Percentiles rank a stretch among this genome's conserved stretches.
phyloP scores from a whole-genome alignment of 1,140 invertebrate genomes.

The Pachypeltis micranthus region DNA sequence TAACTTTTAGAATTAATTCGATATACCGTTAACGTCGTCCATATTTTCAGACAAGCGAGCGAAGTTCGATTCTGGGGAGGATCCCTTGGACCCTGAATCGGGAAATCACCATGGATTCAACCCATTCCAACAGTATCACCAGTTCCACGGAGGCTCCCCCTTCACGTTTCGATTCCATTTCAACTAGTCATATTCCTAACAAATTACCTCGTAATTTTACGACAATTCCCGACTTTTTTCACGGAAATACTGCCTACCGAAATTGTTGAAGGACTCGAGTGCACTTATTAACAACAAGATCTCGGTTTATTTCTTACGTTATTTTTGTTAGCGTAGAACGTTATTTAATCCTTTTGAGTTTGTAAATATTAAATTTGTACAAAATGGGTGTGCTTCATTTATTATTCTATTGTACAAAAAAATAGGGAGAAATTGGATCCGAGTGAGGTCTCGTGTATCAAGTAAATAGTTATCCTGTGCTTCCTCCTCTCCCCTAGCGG shows the following conservation, averaged over 20 bases:
- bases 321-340: neutral
- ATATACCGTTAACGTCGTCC: no score
- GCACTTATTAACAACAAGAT: neutral
- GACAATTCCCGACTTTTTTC: neutral
- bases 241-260: neutral
- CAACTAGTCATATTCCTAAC: conserved; percentile 39
- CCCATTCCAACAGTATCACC: conserved; percentile 69
- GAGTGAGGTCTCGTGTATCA: no score
- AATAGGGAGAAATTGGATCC: no score
- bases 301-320: neutral
- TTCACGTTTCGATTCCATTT: conserved; percentile 98
- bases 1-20: neutral
- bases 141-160: conserved; percentile 64
- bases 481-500: no score
- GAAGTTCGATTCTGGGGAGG: conserved; percentile 88
- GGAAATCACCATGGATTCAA: conserved; percentile 55
- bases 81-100: conserved; percentile 93
- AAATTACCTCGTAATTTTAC: neutral
- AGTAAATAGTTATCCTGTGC: no score
- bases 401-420: no score
- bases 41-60: conserved; percentile 64
- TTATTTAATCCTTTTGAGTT: neutral
- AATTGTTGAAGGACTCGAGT: neutral
- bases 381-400: no score
- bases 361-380: conserved; percentile 1